Percentiles rank a stretch among this genome's conserved stretches.
phyloP scores from a whole-genome alignment of 2,797 vertebrate species.

The Erpetoichthys calabaricus region DNA sequence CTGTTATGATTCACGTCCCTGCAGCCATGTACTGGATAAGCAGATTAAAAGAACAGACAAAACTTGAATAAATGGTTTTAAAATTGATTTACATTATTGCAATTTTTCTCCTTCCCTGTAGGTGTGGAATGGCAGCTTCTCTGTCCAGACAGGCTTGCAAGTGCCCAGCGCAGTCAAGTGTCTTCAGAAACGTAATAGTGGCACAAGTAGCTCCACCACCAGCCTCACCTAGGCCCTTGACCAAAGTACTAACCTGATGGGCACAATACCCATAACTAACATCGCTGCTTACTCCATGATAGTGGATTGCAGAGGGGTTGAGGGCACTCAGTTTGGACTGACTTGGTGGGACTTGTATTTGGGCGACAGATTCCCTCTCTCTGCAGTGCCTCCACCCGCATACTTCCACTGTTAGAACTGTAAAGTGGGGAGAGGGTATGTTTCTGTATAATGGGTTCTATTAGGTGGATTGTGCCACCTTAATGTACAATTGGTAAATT shows the following conservation, averaged over 20 bases:
- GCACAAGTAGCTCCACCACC: constrained; percentile 84
- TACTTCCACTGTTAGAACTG: neutral
- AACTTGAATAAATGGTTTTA: too few relatives aligned
- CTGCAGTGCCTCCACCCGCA: too few relatives aligned
- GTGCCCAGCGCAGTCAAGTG: constrained; percentile 74
- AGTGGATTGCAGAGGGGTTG: neutral
- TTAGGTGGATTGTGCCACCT: too few relatives aligned
- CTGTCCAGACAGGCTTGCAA: constrained; percentile 75
- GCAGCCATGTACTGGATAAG: too few relatives aligned
- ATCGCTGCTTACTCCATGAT: constrained; percentile 13
- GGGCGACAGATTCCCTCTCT: too few relatives aligned
- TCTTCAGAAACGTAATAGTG: constrained; percentile 78
- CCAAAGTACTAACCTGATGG: accelerated
- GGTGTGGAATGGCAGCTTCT: constrained; percentile 93
- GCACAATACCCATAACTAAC: constrained; percentile 12
- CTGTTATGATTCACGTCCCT: too few relatives aligned
- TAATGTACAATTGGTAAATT: too few relatives aligned
- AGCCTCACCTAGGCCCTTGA: constrained; percentile 64
- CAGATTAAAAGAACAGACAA: too few relatives aligned
- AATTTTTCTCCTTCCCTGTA: constrained; percentile 22
- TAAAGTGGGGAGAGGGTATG: neutral
- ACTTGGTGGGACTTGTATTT: too few relatives aligned
- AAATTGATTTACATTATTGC: too few relatives aligned
- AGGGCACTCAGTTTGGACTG: too few relatives aligned
- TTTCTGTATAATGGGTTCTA: neutral